A percentile compares a stretch with the other conserved stretches of the same genome.
Conservation (phyloP, 2,888 invertebrate genomes). For the Sabatieria punctata region DNA sequence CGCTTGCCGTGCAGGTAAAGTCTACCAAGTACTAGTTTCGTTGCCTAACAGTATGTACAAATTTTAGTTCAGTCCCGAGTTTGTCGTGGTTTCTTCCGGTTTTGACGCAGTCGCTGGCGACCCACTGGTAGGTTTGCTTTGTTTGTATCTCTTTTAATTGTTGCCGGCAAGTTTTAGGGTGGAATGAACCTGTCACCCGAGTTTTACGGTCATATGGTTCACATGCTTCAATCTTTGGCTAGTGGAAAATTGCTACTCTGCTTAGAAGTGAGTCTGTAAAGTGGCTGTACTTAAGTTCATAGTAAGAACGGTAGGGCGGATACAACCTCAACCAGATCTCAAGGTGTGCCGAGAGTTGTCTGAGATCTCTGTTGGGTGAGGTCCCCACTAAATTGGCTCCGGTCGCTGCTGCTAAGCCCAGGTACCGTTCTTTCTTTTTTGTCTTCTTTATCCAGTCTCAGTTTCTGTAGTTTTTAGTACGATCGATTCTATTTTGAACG, state of each 20-base stretch:
- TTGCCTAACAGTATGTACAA: constrained; percentile 58
- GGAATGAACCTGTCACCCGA: constrained; percentile 77
- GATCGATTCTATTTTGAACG: no score
- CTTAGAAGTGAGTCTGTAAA: constrained; percentile 47
- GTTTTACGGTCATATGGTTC: constrained; percentile 62
- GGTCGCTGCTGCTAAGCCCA: no score
- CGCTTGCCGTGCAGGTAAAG: no score
- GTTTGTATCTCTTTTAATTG: constrained; percentile 7
- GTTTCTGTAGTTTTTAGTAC: no score
- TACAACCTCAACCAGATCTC: constrained; percentile 21
- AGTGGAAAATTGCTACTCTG: constrained; percentile 59
- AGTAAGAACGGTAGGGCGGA: constrained; percentile 15
- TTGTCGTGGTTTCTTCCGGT: constrained; percentile 67
- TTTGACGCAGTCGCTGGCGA: constrained; percentile 83
- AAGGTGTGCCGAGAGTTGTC: constrained; percentile 15
- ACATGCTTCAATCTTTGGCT: constrained; percentile 54
- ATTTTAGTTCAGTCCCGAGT: constrained; percentile 58
- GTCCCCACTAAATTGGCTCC: no score
- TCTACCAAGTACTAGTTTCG: no score
- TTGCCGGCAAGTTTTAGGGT: constrained; percentile 45
- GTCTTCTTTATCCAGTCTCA: no score
- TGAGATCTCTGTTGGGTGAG: constrained; percentile 17
- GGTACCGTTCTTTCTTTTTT: no score
- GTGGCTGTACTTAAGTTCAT: not conserved
- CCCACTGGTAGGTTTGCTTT: constrained; percentile 51